These are phyloP conservation scores for Fulica atra DNA, from an alignment of 2,113 vertebrate genomes.

Conservation along the genomic window DNA sequence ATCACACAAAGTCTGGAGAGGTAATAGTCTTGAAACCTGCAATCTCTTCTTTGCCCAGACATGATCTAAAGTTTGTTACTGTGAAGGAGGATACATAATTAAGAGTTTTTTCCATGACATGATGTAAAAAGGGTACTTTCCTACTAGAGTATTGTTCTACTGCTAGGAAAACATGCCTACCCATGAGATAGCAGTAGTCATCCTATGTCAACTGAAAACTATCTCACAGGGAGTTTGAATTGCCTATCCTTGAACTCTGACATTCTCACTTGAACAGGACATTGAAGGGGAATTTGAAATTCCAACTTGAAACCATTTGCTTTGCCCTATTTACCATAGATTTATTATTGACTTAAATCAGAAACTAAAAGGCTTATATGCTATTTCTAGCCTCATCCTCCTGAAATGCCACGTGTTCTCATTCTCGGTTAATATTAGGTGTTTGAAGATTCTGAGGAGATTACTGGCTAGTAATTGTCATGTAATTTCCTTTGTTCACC, in stretches of 20 bases:
- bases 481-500: not conserved
- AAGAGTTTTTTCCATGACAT: not conserved
- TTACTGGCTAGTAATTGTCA: not conserved
- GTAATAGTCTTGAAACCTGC: not conserved
- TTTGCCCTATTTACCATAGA: not conserved
- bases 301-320: not conserved
- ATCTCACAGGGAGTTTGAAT: not conserved
- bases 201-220: not conserved
- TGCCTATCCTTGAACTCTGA: not conserved
- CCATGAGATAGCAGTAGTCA: not conserved
- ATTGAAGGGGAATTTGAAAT: not conserved
- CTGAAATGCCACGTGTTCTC: not conserved
- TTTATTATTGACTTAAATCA: not conserved
- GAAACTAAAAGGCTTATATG: not conserved
- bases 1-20: not conserved
- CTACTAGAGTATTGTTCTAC: not conserved
- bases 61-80: not conserved
- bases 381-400: not conserved
- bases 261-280: not conserved
- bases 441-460: not conserved
- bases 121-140: not conserved
- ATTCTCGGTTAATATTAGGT: not conserved
- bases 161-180: not conserved
- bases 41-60: not conserved
- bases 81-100: not conserved